Evolutionary conservation across 2,888 invertebrate species (phyloP).

Genomic region (Microctonus brassicae): DNA sequence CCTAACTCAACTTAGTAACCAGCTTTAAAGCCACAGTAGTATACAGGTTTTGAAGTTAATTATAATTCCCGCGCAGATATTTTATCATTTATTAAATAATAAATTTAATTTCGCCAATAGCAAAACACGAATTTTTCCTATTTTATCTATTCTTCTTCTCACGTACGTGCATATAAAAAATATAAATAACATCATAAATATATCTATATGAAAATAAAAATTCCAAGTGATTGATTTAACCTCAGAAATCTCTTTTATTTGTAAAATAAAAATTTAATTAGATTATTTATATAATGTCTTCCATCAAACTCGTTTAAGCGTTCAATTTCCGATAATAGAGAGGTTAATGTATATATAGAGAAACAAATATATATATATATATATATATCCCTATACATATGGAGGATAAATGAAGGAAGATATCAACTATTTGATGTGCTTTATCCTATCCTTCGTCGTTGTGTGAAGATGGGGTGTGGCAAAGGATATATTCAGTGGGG

Average conservation of each 20-base stretch:
- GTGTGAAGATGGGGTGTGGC: slow-evolving; percentile 45
- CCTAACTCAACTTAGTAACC: too few species aligned
- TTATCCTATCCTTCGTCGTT: not conserved
- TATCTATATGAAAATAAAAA: too few species aligned
- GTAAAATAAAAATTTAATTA: not conserved
- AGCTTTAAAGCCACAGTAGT: too few species aligned
- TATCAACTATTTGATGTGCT: slow-evolving; percentile 1
- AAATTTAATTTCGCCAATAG: too few species aligned
- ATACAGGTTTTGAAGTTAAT: too few species aligned
- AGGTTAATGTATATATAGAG: slow-evolving; percentile 28
- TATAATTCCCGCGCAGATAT: too few species aligned
- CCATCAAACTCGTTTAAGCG: not conserved
- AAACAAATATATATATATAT: slow-evolving; percentile 36
- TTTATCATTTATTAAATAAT: too few species aligned
- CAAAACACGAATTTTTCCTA: too few species aligned
- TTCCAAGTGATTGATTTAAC: not conserved
- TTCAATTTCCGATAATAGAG: slow-evolving; percentile 25
- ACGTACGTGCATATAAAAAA: not conserved
- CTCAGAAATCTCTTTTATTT: not conserved
- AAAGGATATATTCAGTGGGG: slow-evolving; percentile 43
- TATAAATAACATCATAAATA: too few species aligned
- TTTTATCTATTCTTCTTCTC: not conserved
- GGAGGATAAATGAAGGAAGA: not conserved
- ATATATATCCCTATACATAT: slow-evolving; percentile 21
- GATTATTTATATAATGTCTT: slow-evolving; percentile 3